A percentile compares a stretch with the other conserved stretches of the same genome.
Evolutionary conservation across 2,797 vertebrate species (phyloP).

Genomic region (Enteromius thamalakanensis): DNA sequence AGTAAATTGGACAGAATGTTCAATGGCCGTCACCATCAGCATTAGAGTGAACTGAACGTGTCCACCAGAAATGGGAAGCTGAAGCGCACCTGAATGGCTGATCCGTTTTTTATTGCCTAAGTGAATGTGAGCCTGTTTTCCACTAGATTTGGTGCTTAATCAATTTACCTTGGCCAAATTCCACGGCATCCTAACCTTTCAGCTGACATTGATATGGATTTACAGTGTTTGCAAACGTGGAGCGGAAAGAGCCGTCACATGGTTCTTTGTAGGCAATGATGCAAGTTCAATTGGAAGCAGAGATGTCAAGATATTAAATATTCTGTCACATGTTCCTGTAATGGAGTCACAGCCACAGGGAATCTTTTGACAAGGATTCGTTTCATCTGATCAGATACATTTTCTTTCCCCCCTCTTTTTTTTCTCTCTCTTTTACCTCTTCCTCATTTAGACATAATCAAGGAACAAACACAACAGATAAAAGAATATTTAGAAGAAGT

Average conservation of each 20-base stretch:
- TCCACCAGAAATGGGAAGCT: constrained; percentile 3
- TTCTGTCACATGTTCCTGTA: constrained; percentile 61
- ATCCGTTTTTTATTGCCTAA: constrained; percentile 29
- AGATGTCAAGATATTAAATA: constrained; percentile 57
- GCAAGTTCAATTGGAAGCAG: constrained; percentile 57
- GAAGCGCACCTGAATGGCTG: neutral
- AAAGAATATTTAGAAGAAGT: neutral
- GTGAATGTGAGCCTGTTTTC: constrained; percentile 34
- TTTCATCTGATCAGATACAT: constrained; percentile 43
- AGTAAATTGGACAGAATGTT: neutral
- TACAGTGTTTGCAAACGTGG: constrained; percentile 33
- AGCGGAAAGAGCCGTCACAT: constrained; percentile 23
- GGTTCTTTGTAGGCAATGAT: constrained; percentile 50
- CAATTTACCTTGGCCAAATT: constrained; percentile 32
- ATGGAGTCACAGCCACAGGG: constrained; percentile 35
- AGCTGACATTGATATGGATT: constrained; percentile 21
- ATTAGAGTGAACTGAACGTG: constrained; percentile 20
- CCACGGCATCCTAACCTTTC: constrained; percentile 41
- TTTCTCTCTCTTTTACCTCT: neutral
- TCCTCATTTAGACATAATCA: constrained; percentile 3
- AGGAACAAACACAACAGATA: neutral
- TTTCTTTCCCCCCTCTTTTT: neutral
- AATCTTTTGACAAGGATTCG: constrained; percentile 44
- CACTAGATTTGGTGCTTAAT: constrained; percentile 45
- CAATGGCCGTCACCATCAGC: neutral